Evolutionary conservation across 2,113 vertebrate genomes (phyloP).

Genomic region (Capreolus pygargus): DNA sequence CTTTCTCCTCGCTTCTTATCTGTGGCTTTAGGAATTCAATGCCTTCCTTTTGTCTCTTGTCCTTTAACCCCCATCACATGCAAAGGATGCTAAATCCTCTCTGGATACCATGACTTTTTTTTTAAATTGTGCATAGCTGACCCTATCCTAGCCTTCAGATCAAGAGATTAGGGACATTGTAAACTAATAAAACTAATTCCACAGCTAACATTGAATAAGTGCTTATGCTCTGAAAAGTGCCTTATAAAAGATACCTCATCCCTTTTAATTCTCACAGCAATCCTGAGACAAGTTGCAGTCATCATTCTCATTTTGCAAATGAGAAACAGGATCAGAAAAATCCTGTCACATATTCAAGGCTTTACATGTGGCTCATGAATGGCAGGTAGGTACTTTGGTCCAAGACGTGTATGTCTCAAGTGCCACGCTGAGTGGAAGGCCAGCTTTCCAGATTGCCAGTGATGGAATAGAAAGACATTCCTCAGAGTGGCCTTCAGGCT

Average conservation of each 20-base stretch:
- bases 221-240: neutral
- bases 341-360: neutral
- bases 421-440: neutral
- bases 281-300: neutral
- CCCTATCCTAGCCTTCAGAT: neutral
- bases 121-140: neutral
- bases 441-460: neutral
- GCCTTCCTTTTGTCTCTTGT: neutral
- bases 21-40: neutral
- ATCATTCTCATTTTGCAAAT: neutral
- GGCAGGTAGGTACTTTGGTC: neutral
- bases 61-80: neutral
- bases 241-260: neutral
- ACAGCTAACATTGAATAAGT: neutral
- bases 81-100: neutral
- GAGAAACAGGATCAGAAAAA: neutral
- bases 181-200: neutral
- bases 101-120: neutral
- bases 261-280: neutral
- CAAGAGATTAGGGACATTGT: neutral
- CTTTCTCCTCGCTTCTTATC: neutral
- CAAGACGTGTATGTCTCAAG: fast-evolving
- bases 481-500: neutral
- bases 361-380: neutral
- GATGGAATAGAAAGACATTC: neutral